Conservation (phyloP, 2,113 vertebrate genomes). For the Rhinogobius similis region DNA sequence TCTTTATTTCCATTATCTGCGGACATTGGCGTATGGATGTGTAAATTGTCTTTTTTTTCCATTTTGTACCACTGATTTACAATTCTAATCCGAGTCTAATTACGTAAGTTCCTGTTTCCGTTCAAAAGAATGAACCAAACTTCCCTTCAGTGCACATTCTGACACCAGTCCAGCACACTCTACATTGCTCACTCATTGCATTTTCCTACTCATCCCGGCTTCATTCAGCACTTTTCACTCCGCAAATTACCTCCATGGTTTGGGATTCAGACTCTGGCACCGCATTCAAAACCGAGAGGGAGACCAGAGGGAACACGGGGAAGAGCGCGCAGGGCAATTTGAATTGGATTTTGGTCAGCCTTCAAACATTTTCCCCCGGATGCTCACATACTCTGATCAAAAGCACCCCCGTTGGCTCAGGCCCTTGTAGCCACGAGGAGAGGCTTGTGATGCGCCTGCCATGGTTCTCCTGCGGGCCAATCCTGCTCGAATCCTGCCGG, state of each 20-base stretch:
- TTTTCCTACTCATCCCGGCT: conserved; percentile 40
- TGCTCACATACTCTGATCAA: conserved; percentile 72
- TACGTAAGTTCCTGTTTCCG: neutral
- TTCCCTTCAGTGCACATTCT: neutral
- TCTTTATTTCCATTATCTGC: too few relatives aligned
- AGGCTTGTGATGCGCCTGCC: conserved; percentile 61
- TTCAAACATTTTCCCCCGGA: conserved; percentile 67
- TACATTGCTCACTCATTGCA: conserved; percentile 31
- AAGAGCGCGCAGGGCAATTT: conserved; percentile 55
- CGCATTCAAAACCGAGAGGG: conserved; percentile 47
- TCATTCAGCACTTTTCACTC: conserved; percentile 57
- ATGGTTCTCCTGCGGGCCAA: conserved; percentile 32
- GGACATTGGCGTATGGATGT: too few relatives aligned
- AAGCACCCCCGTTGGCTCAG: conserved; percentile 62
- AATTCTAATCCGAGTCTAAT: too few relatives aligned
- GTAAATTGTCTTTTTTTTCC: too few relatives aligned
- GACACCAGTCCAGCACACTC: neutral
- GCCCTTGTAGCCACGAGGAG: conserved; percentile 52
- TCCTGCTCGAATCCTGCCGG: neutral
- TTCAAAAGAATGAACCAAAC: neutral
- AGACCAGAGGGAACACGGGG: conserved; percentile 7
- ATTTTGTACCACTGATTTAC: too few relatives aligned
- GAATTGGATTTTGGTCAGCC: conserved; percentile 68
- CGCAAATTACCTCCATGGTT: conserved; percentile 57
- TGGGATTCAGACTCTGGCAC: conserved; percentile 55